Evolutionary conservation across 2,888 invertebrate genomes (phyloP).

Genomic region (Zaprionus bogoriensis): DNA sequence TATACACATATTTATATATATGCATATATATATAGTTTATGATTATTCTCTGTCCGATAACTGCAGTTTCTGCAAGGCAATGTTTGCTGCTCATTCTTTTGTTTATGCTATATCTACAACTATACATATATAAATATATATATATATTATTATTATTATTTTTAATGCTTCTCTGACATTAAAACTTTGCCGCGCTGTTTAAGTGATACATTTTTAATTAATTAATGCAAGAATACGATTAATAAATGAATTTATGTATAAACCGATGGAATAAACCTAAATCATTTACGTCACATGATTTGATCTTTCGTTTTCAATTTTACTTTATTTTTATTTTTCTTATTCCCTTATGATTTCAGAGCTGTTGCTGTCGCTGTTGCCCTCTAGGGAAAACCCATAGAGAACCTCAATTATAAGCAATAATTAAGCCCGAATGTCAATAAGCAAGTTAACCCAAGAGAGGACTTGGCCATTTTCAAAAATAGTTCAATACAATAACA

Average conservation of each 20-base stretch:
- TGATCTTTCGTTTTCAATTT: slow-evolving; percentile 33
- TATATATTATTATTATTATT: slow-evolving; percentile 29
- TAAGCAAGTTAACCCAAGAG: slow-evolving; percentile 4
- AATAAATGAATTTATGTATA: slow-evolving; percentile 75
- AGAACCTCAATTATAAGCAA: not conserved
- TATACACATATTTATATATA: too few relatives aligned
- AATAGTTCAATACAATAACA: slow-evolving; percentile 29
- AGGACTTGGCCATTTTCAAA: slow-evolving; percentile 21
- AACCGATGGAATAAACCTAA: slow-evolving; percentile 57
- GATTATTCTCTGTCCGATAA: not conserved
- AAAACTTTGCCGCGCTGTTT: slow-evolving; percentile 65
- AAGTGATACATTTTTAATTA: slow-evolving; percentile 65
- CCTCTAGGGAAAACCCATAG: not conserved
- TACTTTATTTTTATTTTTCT: slow-evolving; percentile 8
- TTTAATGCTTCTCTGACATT: slow-evolving; percentile 43
- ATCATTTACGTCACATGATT: slow-evolving; percentile 55
- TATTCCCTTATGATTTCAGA: slow-evolving; percentile 15
- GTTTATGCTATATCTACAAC: slow-evolving; percentile 10
- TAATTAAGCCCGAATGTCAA: slow-evolving; percentile 1
- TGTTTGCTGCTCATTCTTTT: slow-evolving; percentile 20
- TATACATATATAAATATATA: slow-evolving; percentile 4
- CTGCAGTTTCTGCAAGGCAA: slow-evolving; percentile 20
- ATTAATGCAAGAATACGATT: slow-evolving; percentile 42
- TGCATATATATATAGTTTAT: not conserved
- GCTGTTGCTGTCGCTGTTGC: slow-evolving; percentile 8